Evolutionary conservation across 2,797 vertebrate genomes (phyloP).

Genomic region (Schizothorax lantsangensis): DNA sequence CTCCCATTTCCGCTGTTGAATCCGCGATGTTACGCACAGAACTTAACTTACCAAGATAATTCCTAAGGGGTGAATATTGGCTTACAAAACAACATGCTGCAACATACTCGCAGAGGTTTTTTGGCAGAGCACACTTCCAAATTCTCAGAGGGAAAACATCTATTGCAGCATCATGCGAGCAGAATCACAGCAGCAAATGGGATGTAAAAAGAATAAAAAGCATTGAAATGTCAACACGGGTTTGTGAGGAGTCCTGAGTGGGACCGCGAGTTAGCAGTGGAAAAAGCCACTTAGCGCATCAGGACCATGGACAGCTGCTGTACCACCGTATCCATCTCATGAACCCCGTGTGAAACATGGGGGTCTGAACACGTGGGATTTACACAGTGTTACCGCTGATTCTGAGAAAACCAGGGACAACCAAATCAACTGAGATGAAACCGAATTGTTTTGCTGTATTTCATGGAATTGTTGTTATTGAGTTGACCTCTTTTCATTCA

Average conservation of each 20-base stretch:
- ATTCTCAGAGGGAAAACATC: conserved; percentile 54
- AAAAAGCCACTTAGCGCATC: conserved; percentile 77
- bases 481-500: not conserved
- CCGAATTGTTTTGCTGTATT: not conserved
- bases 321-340: conserved; percentile 69
- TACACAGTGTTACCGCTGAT: conserved; percentile 15
- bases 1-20: conserved; percentile 51
- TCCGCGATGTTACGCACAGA: conserved; percentile 43
- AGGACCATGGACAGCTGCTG: conserved; percentile 83
- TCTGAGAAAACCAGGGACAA: conserved; percentile 2
- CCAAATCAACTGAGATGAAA: not conserved
- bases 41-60: conserved; percentile 60
- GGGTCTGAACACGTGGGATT: conserved; percentile 47
- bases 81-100: conserved; percentile 58
- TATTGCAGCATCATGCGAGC: conserved; percentile 60
- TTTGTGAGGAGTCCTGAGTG: conserved; percentile 72
- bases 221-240: conserved; percentile 78
- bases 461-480: conserved; percentile 3
- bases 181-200: conserved; percentile 72
- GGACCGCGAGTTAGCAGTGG: conserved; percentile 68
- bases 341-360: conserved; percentile 70
- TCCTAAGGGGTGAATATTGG: conserved; percentile 50
- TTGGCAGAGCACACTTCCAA: conserved; percentile 52
- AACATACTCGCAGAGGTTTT: conserved; percentile 57
- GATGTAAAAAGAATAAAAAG: conserved; percentile 75